A percentile compares a stretch with the other conserved stretches of the same genome.
These are phyloP conservation scores for Apostichopus leukothele DNA, from an alignment of 53 echinoderm and acorn worm genomes.

Conservation along the genomic window DNA sequence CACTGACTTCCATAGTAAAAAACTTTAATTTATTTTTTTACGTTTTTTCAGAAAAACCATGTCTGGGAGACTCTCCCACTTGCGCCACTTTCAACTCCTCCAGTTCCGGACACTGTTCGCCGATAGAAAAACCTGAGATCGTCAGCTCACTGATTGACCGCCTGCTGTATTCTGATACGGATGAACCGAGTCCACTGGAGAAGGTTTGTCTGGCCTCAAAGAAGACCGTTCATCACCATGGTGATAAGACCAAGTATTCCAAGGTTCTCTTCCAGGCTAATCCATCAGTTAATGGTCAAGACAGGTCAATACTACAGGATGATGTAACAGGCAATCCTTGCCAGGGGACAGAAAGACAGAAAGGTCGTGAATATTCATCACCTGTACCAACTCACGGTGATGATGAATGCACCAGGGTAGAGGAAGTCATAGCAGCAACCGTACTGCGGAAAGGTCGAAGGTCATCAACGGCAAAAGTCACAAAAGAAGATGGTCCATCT, in stretches of 20 bases:
- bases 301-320: not conserved
- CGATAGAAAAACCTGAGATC: slow-evolving; percentile 12
- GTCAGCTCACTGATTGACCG: slow-evolving; percentile 36
- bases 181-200: slow-evolving; percentile 33
- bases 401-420: not conserved
- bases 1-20: not conserved
- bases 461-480: not conserved
- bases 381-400: not conserved
- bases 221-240: not conserved
- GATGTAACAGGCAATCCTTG: too few species aligned
- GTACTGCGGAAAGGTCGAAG: not conserved
- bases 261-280: slow-evolving; percentile 10
- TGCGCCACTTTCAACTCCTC: slow-evolving; percentile 32
- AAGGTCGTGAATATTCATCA: not conserved
- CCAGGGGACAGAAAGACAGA: too few species aligned
- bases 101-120: not conserved
- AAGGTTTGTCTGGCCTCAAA: not conserved
- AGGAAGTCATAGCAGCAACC: not conserved
- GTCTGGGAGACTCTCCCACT: slow-evolving; percentile 54
- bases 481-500: not conserved
- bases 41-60: not conserved
- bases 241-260: not conserved
- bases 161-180: slow-evolving; percentile 23
- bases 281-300: not conserved
- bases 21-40: not conserved